Percentiles rank a stretch among this genome's conserved stretches.
Evolutionary conservation across 2,888 invertebrate species (phyloP).

Genomic region (Crossocerus cetratus): DNA sequence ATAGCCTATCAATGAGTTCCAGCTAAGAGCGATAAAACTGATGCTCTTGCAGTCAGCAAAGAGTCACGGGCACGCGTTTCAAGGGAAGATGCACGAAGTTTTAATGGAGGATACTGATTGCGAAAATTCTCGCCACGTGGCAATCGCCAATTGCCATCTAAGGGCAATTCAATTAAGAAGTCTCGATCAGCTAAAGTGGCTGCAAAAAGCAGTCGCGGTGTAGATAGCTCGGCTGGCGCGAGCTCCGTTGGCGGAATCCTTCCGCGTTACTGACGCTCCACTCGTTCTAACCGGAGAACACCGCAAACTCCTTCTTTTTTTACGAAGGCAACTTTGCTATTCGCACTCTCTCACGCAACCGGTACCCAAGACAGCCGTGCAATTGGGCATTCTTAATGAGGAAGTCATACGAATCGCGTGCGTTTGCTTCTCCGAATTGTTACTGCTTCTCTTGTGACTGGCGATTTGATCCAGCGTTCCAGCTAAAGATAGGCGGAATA

Average conservation of each 20-base stretch:
- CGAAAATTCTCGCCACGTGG: neutral
- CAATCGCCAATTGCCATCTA: conserved; percentile 29
- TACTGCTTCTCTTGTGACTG: no score
- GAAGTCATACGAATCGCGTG: no score
- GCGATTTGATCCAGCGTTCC: conserved; percentile 4
- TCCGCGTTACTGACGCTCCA: conserved; percentile 43
- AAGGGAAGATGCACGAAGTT: no score
- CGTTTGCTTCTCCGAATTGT: no score
- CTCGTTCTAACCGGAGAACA: conserved; percentile 17
- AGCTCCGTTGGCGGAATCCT: conserved; percentile 28
- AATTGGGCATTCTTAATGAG: no score
- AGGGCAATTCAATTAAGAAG: conserved; percentile 48
- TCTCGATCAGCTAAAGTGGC: conserved; percentile 15
- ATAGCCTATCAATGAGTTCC: no score
- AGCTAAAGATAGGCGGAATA: conserved; percentile 9
- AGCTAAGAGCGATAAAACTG: no score
- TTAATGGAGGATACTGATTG: neutral
- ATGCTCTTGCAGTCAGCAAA: no score
- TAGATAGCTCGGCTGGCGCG: conserved; percentile 2
- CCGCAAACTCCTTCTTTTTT: conserved; percentile 12
- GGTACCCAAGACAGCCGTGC: no score
- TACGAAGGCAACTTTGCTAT: neutral
- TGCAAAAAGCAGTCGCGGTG: conserved; percentile 24
- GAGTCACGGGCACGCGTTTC: no score
- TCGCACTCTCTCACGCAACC: no score